Evolutionary conservation across 1,140 invertebrate species (phyloP).

Genomic region (Heliconius eleuchia): DNA sequence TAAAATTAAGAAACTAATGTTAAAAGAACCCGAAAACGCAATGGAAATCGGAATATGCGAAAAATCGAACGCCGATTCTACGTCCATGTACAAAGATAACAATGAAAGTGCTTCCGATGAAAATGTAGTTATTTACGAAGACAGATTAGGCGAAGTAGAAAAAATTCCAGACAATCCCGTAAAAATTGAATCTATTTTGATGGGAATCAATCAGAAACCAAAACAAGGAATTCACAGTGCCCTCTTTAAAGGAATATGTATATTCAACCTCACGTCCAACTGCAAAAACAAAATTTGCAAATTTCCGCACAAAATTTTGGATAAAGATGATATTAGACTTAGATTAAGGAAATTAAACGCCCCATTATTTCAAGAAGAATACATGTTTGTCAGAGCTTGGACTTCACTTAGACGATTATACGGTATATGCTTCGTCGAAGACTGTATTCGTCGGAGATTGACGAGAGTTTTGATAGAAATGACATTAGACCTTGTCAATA

Average conservation of each 20-base stretch:
- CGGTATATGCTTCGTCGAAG: conserved; percentile 52
- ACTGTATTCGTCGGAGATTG: conserved; percentile 49
- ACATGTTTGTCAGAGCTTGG: conserved; percentile 46
- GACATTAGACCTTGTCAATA: conserved; percentile 50
- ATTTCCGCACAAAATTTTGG: conserved; percentile 44
- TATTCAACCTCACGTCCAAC: conserved; percentile 49
- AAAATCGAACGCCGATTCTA: conserved; percentile 59
- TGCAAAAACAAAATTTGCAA: conserved; percentile 55
- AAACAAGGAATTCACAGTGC: conserved; percentile 34
- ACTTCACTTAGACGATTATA: conserved; percentile 45
- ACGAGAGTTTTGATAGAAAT: conserved; percentile 57
- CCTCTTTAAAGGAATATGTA: conserved; percentile 54
- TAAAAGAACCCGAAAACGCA: background rate
- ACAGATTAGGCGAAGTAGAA: conserved; percentile 14
- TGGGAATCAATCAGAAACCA: conserved; percentile 37
- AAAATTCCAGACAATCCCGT: conserved; percentile 3
- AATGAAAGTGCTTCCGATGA: conserved; percentile 18
- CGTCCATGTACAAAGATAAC: conserved; percentile 43
- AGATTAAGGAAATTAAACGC: conserved; percentile 41
- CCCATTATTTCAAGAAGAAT: conserved; percentile 56
- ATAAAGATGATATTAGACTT: conserved; percentile 23
- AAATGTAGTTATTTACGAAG: conserved; percentile 21
- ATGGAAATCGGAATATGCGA: conserved; percentile 47
- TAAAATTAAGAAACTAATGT: conserved; percentile 28
- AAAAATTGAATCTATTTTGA: conserved; percentile 28